Evolutionary conservation across 1,140 invertebrate genomes (phyloP), one percentile per base, ranked within the genome.

Genomic region (Pseudomyrmex cubaensis): DNA sequence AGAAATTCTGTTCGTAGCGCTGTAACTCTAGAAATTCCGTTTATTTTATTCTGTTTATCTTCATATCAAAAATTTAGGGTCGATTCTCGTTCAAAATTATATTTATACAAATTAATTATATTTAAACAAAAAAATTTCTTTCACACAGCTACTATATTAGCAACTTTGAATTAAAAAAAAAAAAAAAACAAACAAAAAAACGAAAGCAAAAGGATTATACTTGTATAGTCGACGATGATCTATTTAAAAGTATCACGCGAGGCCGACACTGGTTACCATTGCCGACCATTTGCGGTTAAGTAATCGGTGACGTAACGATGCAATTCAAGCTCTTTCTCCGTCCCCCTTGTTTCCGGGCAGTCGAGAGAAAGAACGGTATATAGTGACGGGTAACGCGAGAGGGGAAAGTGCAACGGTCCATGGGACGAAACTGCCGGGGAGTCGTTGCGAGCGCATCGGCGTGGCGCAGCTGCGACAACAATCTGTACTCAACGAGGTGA

Each of bases 231-330:
- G 9, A 35, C 46, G 13, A 77, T 57, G 67, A 10, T 87, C 73
- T 77, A 87, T 87, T 84, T 87, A 84, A 80, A 84, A 87, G 85
- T 76, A 70, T 70, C 72, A 80, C 20, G 85, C 20, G 86, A 84
- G 59, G 52, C 57, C 50, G 86, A 62, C 63, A 57, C 63, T 5
- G 70, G 57, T 86, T 80, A 86, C 50, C 63, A 56, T 80, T 61
- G 59, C 64, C 56, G 83, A 13, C 59, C 35, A 74, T 82, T 59
- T 52, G 77, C 80, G 87, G 82, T 88, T 88, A 88, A 89, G 73
- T 88, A 86, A 89, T 85, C 82, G 73, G 54, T 88, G 86, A 89
- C 85, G 84, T 84, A 88, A 89, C 85, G 73, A 61, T 61, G 85
- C 86, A 86, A 86, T 86, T 88, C 80, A 84, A 64, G 80, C 66